Evolutionary conservation across 2,888 invertebrate genomes (phyloP).

Genomic region (Dicroscelio sp.): DNA sequence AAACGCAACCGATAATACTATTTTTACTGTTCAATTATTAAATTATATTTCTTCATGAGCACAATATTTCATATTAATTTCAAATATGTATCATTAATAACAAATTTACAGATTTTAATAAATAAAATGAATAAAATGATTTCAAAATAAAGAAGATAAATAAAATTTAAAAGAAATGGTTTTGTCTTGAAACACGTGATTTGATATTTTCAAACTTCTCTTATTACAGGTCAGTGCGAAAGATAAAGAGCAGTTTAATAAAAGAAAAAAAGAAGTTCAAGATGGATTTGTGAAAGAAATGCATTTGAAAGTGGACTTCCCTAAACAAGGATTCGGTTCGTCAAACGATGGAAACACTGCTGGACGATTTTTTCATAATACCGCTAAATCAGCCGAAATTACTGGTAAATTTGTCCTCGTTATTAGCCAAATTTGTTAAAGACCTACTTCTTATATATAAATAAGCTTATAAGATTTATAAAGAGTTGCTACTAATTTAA

Average conservation of each 20-base stretch:
- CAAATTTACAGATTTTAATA: no score
- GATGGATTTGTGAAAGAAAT: not conserved
- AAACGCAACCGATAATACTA: no score
- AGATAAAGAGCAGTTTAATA: slow-evolving; percentile 28
- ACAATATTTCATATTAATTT: no score
- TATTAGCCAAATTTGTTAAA: no score
- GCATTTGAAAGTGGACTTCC: slow-evolving; percentile 8
- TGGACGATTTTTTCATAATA: slow-evolving; percentile 38
- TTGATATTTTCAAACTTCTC: no score
- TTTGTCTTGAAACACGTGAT: no score
- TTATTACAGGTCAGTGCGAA: slow-evolving; percentile 34
- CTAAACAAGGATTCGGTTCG: slow-evolving; percentile 47
- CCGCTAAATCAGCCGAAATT: slow-evolving; percentile 29
- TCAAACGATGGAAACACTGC: slow-evolving; percentile 60
- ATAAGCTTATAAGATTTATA: not conserved
- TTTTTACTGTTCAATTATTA: no score
- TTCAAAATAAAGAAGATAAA: slow-evolving; percentile 4
- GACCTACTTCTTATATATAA: no score
- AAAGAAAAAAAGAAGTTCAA: slow-evolving; percentile 56
- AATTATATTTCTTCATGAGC: no score
- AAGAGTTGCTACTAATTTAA: no score
- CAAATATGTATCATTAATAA: no score
- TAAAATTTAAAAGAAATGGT: slow-evolving; percentile 23
- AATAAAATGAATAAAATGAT: no score
- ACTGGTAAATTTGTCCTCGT: slow-evolving; percentile 38